Conservation (phyloP, 2,113 vertebrate genomes). For the Thalassoma bifasciatum region DNA sequence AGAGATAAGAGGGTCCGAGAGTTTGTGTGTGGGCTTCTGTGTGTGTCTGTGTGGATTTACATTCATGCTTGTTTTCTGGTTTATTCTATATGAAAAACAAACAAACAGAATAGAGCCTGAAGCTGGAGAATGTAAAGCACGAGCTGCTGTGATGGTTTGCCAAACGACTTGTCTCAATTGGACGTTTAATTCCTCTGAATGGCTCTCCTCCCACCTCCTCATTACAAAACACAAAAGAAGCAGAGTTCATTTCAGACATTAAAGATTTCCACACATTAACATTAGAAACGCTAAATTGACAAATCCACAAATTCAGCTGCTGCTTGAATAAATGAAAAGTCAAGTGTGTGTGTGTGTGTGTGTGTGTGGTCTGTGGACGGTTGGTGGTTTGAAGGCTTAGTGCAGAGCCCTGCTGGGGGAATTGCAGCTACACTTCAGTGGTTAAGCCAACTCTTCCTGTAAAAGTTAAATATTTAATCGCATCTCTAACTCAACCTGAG, state of each 20-base stretch:
- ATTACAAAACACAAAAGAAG: not conserved
- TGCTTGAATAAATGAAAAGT: not conserved
- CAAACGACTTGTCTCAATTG: not conserved
- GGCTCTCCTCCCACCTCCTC: not conserved
- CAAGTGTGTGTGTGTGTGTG: not conserved
- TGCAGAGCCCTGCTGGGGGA: not conserved
- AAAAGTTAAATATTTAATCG: slow-evolving; percentile 28
- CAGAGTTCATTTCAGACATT: not conserved
- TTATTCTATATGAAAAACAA: not conserved
- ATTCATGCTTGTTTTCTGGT: not conserved
- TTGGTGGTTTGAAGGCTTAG: not conserved
- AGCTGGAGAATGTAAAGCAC: not conserved
- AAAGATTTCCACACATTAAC: not conserved
- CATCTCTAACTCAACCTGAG: not conserved
- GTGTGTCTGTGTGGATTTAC: not conserved
- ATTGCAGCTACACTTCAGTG: not conserved
- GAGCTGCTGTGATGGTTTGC: not conserved
- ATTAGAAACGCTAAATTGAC: not conserved
- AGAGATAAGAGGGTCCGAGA: slow-evolving; percentile 26
- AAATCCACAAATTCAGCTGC: not conserved
- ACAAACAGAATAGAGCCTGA: not conserved
- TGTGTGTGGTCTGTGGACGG: not conserved
- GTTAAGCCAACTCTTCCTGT: slow-evolving; percentile 12
- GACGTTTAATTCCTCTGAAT: slow-evolving; percentile 1
- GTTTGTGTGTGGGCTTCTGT: slow-evolving; percentile 17